phyloP scores from a whole-genome alignment of 2,113 vertebrate species.

The Sphaerodactylus townsendi region DNA sequence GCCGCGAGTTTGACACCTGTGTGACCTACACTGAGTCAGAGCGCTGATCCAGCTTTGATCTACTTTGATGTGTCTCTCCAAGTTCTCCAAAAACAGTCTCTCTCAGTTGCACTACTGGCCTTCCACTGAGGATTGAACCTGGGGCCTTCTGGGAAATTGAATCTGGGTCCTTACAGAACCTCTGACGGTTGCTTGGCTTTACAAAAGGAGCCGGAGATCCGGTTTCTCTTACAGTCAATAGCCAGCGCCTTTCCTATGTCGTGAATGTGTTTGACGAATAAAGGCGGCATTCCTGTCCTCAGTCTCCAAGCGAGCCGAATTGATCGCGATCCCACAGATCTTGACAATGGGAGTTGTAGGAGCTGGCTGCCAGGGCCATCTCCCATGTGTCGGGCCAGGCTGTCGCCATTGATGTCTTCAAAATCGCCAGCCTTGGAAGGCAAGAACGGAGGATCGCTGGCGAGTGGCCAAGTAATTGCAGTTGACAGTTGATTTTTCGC shows the following conservation, averaged over 20 bases:
- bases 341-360: neutral
- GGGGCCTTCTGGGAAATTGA: neutral
- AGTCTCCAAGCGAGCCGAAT: neutral
- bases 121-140: neutral
- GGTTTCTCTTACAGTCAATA: neutral
- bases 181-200: neutral
- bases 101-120: neutral
- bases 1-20: no score
- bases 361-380: neutral
- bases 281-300: neutral
- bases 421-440: neutral
- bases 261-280: neutral
- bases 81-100: no score
- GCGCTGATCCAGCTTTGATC: no score
- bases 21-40: no score
- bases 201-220: neutral
- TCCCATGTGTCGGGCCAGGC: slow-evolving; percentile 10
- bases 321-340: neutral
- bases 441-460: slow-evolving; percentile 13
- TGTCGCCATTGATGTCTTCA: neutral
- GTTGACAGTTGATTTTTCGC: slow-evolving; percentile 18
- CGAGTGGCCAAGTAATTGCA: slow-evolving; percentile 26
- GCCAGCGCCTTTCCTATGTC: neutral
- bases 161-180: no score
- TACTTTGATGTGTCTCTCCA: no score